Conservation (phyloP, 2,113 vertebrate species). For the Helogale parvula region DNA sequence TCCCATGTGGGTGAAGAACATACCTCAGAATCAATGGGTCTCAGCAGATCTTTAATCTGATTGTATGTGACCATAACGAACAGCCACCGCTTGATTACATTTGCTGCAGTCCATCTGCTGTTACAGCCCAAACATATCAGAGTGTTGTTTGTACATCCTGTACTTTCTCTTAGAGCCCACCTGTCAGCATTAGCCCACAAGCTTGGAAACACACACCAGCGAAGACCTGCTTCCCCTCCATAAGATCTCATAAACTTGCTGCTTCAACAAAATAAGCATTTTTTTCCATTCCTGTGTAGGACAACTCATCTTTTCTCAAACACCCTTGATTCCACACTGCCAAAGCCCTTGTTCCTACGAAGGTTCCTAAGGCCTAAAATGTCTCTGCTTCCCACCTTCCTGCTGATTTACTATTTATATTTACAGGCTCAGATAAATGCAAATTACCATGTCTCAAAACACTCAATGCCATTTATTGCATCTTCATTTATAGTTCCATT, state of each 20-base stretch:
- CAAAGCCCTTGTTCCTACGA: conserved; percentile 30
- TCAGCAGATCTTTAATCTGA: conserved; percentile 79
- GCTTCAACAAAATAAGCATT: conserved; percentile 20
- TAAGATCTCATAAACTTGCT: neutral
- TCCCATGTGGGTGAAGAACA: conserved; percentile 44
- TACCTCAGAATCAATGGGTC: conserved; percentile 29
- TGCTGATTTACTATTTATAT: neutral
- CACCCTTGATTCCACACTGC: neutral
- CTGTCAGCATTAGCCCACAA: conserved; percentile 35
- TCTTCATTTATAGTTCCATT: neutral
- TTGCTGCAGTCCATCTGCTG: neutral
- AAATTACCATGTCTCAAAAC: conserved; percentile 20
- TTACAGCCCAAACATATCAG: neutral
- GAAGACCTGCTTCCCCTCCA: neutral
- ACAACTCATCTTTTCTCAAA: conserved; percentile 33
- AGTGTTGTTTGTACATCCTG: conserved; percentile 14
- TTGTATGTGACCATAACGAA: conserved; percentile 64
- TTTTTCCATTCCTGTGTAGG: neutral
- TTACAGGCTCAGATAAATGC: neutral
- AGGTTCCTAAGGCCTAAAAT: neutral
- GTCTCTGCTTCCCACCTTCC: neutral
- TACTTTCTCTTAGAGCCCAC: neutral
- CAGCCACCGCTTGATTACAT: neutral
- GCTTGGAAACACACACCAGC: neutral
- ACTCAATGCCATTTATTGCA: neutral